A percentile compares a stretch with the other conserved stretches of the same genome.
Conservation (phyloP, 2,797 vertebrate genomes). For the Chrysocyon brachyurus region DNA sequence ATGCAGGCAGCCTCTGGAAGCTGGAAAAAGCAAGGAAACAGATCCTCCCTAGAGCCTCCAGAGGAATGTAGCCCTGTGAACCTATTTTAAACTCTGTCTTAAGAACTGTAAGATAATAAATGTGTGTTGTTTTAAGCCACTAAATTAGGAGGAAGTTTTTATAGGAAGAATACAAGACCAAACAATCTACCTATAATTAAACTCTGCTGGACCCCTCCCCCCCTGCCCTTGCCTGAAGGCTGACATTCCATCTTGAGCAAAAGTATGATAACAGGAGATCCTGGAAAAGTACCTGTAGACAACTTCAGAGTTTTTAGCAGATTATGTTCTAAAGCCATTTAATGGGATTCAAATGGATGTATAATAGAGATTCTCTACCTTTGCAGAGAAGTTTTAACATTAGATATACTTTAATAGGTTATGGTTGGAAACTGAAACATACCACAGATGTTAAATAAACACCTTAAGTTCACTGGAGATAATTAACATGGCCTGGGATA, state of each 20-base stretch:
- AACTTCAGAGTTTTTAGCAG: background rate
- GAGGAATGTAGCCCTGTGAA: background rate
- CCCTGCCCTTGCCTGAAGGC: background rate
- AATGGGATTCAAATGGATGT: slow-evolving; percentile 8
- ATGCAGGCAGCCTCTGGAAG: background rate
- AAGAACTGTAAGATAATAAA: background rate
- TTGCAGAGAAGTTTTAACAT: slow-evolving; percentile 44
- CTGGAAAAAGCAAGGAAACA: background rate
- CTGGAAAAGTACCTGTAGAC: background rate
- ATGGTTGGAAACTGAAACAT: background rate
- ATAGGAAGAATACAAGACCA: slow-evolving; percentile 39
- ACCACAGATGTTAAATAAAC: slow-evolving; percentile 10
- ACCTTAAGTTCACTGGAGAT: background rate
- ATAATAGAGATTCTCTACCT: slow-evolving; percentile 45
- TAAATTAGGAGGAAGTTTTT: background rate
- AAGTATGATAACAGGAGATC: background rate
- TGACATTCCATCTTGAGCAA: background rate
- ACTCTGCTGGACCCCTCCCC: background rate
- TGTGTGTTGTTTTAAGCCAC: background rate
- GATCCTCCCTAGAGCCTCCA: background rate
- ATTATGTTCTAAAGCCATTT: slow-evolving; percentile 44
- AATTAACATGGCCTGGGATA: background rate
- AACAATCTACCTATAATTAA: background rate
- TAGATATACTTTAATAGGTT: background rate
- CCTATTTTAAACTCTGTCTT: slow-evolving; percentile 15